Evolutionary conservation across 1,140 invertebrate genomes (phyloP), one percentile per base, ranked within the genome.

Genomic region (Saccostrea glomerata): DNA sequence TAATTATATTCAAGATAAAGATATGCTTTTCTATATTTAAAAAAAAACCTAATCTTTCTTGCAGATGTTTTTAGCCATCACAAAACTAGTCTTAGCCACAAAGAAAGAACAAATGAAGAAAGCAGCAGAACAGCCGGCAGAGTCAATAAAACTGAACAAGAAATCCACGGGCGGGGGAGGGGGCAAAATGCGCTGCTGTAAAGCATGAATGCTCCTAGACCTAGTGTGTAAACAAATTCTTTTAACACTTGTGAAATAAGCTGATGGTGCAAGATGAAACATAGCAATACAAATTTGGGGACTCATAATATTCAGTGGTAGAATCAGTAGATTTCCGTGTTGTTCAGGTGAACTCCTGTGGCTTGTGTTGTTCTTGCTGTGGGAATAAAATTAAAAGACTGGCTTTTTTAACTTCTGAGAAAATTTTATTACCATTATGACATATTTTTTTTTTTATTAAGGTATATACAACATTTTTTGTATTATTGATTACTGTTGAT

Each of bases 41-140:
- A 40, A 15, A 1, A 77, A 84, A 60, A 84, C 63, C 54, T 23
- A 85, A 87, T 89, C 36, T 87, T 87, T 89, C 84, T 95, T 95
- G 85, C 94, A 97, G 97, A 97, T 97, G 97, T 97, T 97, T 94
- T 96, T 96, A 95, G 96, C 96, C 87, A 97, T 97, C 92, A 97
- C 97, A 82, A 95, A 96, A 92, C 96, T 96, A 95, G 97, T 97
- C 66, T 95, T 97, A 90, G 95, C 95, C 89, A 96, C 96, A 40
- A 97, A 97, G 94, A 96, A 96, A 93, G 96, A 97, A 90, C 92
- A 93, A 90, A 92, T 94, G 88, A 92, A 92, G 70, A 92, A 92
- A 84, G 92, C 90, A 15, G 90, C 91, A 12, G 92, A 96, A 90
- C 96, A 96, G 82, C 92, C 92, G 23, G 84, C 88, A 3, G 88